Evolutionary conservation across 1,140 invertebrate species (phyloP), one percentile per base, ranked within the genome.

Genomic region (Eumeta japonica): DNA sequence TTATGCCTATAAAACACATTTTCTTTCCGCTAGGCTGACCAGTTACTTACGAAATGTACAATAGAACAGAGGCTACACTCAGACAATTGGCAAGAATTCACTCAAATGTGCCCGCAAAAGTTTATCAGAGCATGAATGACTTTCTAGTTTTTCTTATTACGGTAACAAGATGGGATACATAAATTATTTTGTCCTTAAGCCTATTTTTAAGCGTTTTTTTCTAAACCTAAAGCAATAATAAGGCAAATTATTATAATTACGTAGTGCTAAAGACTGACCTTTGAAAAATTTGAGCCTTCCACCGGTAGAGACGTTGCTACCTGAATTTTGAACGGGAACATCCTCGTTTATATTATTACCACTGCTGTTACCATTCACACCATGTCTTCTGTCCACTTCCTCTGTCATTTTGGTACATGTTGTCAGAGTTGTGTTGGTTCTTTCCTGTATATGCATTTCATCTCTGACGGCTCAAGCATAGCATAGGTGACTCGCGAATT

Each of bases 331-430:
- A 46, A 54, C 61, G 41, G 64, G 55, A 55, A 50, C 52, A 55
- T 71, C 66, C 29, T 70, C 65, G 54, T 48, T 62, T 29, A 47
- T 57, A 54, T 52, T 52, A 53, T 71, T 71, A 55, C 71, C 74
- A 66, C 78, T 76, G 71, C 74, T 76, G 75, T 76, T 79, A 62
- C 78, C 79, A 78, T 81, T 81, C 62, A 79, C 77, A 68, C 79
- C 78, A 77, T 79, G 70, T 79, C 75, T 78, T 79, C 71, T 79
- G 76, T 79, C 76, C 71, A 77, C 76, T 75, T 80, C 79, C 74
- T 80, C 78, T 79, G 76, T 79, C 79, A 81, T 81, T 79, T 79
- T 81, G 74, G 78, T 70, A 80, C 79, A 81, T 81, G 79, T 80
- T 81, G 79, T 80, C 72, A 75, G 73, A 72, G 68, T 73, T 72